A percentile compares a stretch with the other conserved stretches of the same genome.
phyloP scores from a whole-genome alignment of 1,140 invertebrate species.

The Pseudomyrmex pallidus region DNA sequence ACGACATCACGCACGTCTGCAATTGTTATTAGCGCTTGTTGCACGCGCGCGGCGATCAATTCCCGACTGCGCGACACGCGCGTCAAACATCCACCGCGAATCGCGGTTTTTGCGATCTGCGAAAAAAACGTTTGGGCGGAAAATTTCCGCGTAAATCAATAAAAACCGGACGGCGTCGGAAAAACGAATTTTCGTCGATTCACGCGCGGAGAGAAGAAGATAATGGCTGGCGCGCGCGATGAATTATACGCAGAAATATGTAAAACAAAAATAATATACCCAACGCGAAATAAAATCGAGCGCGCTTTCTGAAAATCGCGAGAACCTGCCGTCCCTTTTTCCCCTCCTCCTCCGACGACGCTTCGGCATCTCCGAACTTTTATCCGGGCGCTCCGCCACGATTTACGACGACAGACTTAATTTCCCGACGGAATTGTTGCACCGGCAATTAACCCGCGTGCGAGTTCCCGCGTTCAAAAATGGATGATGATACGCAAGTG shows the following conservation, averaged over 20 bases:
- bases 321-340: constrained; percentile 23
- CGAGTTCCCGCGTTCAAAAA: constrained; percentile 21
- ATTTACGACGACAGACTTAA: constrained; percentile 54
- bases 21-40: constrained; percentile 38
- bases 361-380: constrained; percentile 46
- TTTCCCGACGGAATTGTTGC: constrained; percentile 49
- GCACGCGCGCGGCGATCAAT: neutral
- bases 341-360: too few species aligned
- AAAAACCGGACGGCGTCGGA: neutral
- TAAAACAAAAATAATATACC: neutral
- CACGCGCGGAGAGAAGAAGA: neutral
- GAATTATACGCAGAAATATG: neutral
- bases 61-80: constrained; percentile 18
- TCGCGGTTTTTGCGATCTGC: neutral
- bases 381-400: constrained; percentile 21
- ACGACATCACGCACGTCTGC: constrained; percentile 29
- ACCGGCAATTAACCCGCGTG: constrained; percentile 28
- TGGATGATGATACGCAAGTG: neutral
- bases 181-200: neutral
- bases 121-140: neutral
- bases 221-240: neutral
- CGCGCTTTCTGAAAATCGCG: constrained; percentile 23
- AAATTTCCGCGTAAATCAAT: neutral
- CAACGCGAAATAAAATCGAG: neutral
- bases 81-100: neutral